Conservation (phyloP, 2,888 invertebrate species). For the Horisme vitalbata region DNA sequence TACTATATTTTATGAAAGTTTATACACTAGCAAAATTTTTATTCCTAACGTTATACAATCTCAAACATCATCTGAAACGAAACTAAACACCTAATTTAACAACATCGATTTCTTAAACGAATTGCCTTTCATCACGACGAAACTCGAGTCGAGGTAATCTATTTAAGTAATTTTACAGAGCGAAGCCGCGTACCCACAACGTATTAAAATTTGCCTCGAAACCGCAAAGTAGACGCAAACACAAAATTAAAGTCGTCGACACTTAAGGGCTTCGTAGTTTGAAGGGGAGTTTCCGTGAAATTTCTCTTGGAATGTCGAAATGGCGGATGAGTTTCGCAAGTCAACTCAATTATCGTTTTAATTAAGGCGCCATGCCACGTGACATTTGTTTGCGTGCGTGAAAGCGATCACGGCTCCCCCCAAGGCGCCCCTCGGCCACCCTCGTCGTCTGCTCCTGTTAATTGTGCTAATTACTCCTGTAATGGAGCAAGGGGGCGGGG, state of each 20-base stretch:
- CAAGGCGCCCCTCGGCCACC: constrained; percentile 38
- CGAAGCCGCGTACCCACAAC: constrained; percentile 62
- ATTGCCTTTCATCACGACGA: constrained; percentile 42
- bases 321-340: constrained; percentile 82
- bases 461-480: constrained; percentile 83
- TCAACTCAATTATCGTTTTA: constrained; percentile 84
- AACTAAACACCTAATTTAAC: constrained; percentile 22
- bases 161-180: constrained; percentile 76
- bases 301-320: constrained; percentile 79
- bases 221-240: constrained; percentile 81
- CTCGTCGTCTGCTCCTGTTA: constrained; percentile 67
- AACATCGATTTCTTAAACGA: constrained; percentile 29
- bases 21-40: background rate
- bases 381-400: constrained; percentile 83
- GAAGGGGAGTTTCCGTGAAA: constrained; percentile 75
- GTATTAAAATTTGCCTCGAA: constrained; percentile 77
- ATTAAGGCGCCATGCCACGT: constrained; percentile 81
- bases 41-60: background rate
- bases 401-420: constrained; percentile 68
- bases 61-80: background rate
- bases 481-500: constrained; percentile 77
- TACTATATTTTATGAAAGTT: constrained; percentile 5
- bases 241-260: constrained; percentile 81
- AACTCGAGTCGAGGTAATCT: constrained; percentile 73
- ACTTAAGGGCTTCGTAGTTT: constrained; percentile 80